Evolutionary conservation across 2,888 invertebrate species (phyloP), one percentile per base, ranked within the genome.

Genomic region (Suillia variegata): DNA sequence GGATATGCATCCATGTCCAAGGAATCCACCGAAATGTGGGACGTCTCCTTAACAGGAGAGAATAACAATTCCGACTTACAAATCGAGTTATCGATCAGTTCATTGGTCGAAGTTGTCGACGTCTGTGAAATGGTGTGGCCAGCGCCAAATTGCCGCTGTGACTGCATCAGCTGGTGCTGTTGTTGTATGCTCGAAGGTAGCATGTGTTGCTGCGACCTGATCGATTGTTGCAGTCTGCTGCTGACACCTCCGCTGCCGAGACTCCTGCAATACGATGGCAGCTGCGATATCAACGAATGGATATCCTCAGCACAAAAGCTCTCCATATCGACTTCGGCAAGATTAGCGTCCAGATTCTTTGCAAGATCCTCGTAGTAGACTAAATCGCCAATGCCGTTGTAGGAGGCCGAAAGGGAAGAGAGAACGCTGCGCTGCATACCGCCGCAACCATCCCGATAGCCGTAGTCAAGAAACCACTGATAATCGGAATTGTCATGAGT

Each of bases 251-350:
- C 81, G 67, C 84, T 80, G 70, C 83, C 81, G 73, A 83, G 64
- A 56, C 77, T 83, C 84, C 85, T 88, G 87, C 90, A 89, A 86
- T 89, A 77, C 87, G 89, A 85, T 86, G 92, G 85, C 86, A 89
- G 84, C 87, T 88, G 81, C 67, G 92, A 90, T 65, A 95, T 87
- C 74, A 94, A 85, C 67, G 92, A 92, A 78, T 93, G 93, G 71
- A 96, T 95, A 77, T 96, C 95, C 83, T 94, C 92, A 20, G 94
- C 92, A 69, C 91, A 88, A 83, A 95, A 95, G 81, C 93, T 93
- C 82, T 96, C 95, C 91, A 96, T 96, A 83, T 96, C 96, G 59
- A 94, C 94, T 83, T 96, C 94, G 45, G 96, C 96, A 74, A 96
- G 86, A 82, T 95, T 95, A 63, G 94, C 94, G 83, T 96, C 95